Evolutionary conservation across 2,888 invertebrate species (phyloP), one percentile per base, ranked within the genome.

Genomic region (Sphaeridia pumilis): DNA sequence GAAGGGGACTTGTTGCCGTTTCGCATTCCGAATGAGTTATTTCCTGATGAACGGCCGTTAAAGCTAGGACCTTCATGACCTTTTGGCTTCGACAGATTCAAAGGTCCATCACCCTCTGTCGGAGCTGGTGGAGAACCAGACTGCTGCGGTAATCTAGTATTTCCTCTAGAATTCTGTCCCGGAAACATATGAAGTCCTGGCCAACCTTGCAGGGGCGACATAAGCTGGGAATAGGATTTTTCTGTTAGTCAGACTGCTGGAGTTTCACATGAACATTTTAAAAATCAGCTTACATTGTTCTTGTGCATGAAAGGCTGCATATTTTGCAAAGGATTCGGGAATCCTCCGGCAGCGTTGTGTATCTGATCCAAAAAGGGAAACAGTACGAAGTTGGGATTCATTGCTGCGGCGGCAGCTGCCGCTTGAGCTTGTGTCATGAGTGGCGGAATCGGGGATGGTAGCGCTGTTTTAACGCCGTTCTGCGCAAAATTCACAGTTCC

Each of bases 21-120:
- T 65, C 52, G 68, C 65, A 57, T 45, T 58, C 58, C 43, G n/a
- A n/a, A n/a, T n/a, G n/a, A n/a, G 56, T 54, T 24, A 56, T 58
- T 47, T 56, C 65, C 43, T 56, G 60, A 52, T 57, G 55, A 35
- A 57, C 65, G 44, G 56, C 58, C 55, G 57, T 52, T 54, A 22
- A 24, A 36, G 36, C 36, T 36, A 25, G 35, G 35, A 14, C 46
- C 49, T n/a, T n/a, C n/a, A 38, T 58, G 60, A 49, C 62, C 75
- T 66, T 88, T 84, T 53, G 90, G 90, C 72, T 90, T 92, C 67
- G 83, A 83, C 49, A 92, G 78, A 73, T 92, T 92, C 41, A 93
- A 75, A 1, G 92, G 92, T 1, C 86, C 80, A 69, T 89, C 89
- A 0, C 83, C 80, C 71, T 85, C 83, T 28, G 74, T 75, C 46